These are phyloP conservation scores for Wiebesia pumilae DNA, from an alignment of 1,140 invertebrate species.

Conservation along the genomic window DNA sequence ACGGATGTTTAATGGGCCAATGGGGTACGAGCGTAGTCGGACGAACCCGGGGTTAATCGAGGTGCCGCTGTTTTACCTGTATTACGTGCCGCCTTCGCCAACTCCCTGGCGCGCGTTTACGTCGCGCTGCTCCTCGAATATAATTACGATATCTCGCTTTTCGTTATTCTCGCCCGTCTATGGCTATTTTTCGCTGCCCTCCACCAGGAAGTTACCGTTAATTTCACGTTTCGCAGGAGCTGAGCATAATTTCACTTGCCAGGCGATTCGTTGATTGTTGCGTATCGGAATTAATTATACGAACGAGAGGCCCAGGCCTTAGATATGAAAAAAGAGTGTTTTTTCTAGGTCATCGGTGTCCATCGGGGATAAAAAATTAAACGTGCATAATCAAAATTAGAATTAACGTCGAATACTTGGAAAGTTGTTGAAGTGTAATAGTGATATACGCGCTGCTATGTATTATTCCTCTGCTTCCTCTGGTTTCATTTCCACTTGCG, in stretches of 20 bases:
- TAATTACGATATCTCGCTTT: not conserved
- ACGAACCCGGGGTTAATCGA: slow-evolving; percentile 62
- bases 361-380: no score
- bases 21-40: not conserved
- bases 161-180: no score
- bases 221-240: slow-evolving; percentile 14
- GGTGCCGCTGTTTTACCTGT: slow-evolving; percentile 40
- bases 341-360: no score
- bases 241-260: not conserved
- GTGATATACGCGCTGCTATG: no score
- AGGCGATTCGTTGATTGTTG: not conserved
- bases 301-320: no score
- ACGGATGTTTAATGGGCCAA: slow-evolving; percentile 26
- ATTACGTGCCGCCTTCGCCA: slow-evolving; percentile 39
- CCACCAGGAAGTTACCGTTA: not conserved
- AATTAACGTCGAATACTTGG: no score
- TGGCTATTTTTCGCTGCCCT: not conserved
- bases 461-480: no score
- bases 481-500: no score
- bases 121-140: slow-evolving; percentile 51
- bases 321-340: no score
- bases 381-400: no score
- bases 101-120: slow-evolving; percentile 21
- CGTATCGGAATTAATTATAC: not conserved
- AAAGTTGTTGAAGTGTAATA: no score